Evolutionary conservation across 2,113 vertebrate species (phyloP).

Genomic region (Neotragus pygmaeus): DNA sequence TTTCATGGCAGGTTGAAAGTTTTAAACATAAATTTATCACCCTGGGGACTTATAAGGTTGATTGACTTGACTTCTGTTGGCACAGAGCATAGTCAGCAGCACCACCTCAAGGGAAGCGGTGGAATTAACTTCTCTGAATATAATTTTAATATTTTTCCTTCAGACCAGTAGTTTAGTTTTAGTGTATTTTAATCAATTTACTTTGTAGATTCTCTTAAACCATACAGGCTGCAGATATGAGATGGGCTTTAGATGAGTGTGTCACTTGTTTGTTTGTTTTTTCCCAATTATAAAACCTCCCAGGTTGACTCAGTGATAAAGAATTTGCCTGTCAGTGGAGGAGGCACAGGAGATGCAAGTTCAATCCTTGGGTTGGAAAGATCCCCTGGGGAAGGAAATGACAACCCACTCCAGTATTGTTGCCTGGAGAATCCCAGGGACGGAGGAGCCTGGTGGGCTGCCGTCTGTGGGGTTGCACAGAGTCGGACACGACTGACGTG

Average conservation of each 20-base stretch:
- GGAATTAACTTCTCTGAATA: constrained; percentile 76
- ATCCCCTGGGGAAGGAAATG: background rate
- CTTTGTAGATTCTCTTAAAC: constrained; percentile 72
- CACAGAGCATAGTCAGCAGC: constrained; percentile 63
- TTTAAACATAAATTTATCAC: constrained; percentile 82
- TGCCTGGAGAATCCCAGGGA: background rate
- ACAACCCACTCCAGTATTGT: background rate
- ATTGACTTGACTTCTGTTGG: constrained; percentile 72
- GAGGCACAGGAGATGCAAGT: background rate
- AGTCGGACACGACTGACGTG: background rate
- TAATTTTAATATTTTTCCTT: constrained; percentile 73
- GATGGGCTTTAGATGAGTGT: constrained; percentile 69
- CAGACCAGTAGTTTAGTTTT: constrained; percentile 77
- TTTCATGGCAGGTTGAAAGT: constrained; percentile 84
- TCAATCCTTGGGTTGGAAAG: background rate
- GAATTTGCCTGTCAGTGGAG: background rate
- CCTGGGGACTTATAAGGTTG: constrained; percentile 78
- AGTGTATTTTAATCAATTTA: constrained; percentile 79
- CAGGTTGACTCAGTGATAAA: background rate
- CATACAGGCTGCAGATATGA: constrained; percentile 60
- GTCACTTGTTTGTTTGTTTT: constrained; percentile 55
- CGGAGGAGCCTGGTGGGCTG: background rate
- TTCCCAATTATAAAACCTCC: constrained; percentile 54
- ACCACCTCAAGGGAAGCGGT: constrained; percentile 73
- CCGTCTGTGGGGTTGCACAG: background rate